Percentiles rank a stretch among this genome's conserved stretches.
These are phyloP conservation scores for Nemoura dubitans DNA, from an alignment of 2,888 invertebrate species.

Conservation along the genomic window DNA sequence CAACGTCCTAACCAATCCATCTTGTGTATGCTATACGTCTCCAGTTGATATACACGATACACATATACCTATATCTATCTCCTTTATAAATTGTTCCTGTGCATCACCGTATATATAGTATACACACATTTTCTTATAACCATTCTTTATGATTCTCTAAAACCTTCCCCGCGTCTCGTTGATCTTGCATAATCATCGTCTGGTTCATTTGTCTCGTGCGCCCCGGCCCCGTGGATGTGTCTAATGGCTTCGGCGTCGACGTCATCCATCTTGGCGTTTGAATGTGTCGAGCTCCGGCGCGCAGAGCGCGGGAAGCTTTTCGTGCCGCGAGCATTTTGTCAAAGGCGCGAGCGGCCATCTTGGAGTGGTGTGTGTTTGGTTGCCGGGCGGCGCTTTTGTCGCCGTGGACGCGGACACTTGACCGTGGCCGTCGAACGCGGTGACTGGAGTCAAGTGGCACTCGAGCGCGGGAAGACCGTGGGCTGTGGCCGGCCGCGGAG, in stretches of 20 bases:
- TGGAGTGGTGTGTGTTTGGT: neutral
- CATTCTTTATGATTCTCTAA: neutral
- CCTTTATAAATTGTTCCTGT: neutral
- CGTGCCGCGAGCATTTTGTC: too few relatives aligned
- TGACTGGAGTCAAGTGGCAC: neutral
- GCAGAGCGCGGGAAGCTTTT: neutral
- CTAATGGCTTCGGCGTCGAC: neutral
- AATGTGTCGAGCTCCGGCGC: neutral
- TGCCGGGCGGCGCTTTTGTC: neutral
- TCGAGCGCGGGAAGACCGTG: neutral
- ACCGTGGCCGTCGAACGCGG: neutral
- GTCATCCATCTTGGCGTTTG: slow-evolving; percentile 12
- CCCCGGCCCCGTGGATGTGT: neutral
- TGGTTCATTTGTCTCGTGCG: slow-evolving; percentile 18
- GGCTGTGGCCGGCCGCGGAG: too few relatives aligned
- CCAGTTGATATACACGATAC: neutral
- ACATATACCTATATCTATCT: neutral
- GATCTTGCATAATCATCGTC: slow-evolving; percentile 41
- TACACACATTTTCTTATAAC: neutral
- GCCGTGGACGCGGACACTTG: neutral
- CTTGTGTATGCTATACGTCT: too few relatives aligned
- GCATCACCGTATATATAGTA: neutral
- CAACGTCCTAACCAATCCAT: neutral
- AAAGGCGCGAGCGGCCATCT: neutral
- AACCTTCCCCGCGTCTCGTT: neutral